These are phyloP conservation scores for Lasioglossum pauxillum DNA, from an alignment of 2,888 invertebrate species.

Conservation along the genomic window DNA sequence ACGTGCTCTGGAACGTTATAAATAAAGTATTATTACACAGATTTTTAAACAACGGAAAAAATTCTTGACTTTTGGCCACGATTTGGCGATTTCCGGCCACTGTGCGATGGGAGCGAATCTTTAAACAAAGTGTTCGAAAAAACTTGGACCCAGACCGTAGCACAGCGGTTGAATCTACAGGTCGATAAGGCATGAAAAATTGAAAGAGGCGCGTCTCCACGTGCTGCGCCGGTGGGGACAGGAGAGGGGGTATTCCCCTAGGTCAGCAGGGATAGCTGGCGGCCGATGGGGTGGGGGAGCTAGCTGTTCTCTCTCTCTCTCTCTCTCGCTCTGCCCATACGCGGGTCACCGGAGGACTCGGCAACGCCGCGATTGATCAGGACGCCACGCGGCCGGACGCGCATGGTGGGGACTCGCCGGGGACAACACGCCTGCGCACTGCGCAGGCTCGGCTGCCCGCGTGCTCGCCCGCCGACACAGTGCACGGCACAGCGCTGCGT, in stretches of 20 bases:
- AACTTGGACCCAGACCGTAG: background rate
- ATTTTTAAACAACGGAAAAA: too few relatives aligned
- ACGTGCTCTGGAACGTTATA: too few relatives aligned
- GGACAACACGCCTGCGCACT: slow-evolving; percentile 80
- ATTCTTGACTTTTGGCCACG: too few relatives aligned
- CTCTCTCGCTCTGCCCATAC: slow-evolving; percentile 37
- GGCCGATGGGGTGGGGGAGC: slow-evolving; percentile 40
- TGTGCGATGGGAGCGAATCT: background rate
- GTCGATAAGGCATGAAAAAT: slow-evolving; percentile 82
- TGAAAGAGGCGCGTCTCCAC: slow-evolving; percentile 78
- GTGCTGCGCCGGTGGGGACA: slow-evolving; percentile 69
- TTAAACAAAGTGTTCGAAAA: background rate
- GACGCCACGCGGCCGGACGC: slow-evolving; percentile 82
- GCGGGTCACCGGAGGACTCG: slow-evolving; percentile 73
- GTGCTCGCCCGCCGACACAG: slow-evolving; percentile 68
- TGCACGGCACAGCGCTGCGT: slow-evolving; percentile 36
- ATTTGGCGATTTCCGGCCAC: too few relatives aligned
- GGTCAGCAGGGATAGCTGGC: slow-evolving; percentile 59
- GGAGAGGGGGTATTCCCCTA: slow-evolving; percentile 53
- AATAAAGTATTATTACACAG: too few relatives aligned
- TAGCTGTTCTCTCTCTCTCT: slow-evolving; percentile 18
- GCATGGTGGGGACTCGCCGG: slow-evolving; percentile 75
- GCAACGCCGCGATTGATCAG: slow-evolving; percentile 83
- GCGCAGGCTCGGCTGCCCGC: slow-evolving; percentile 71
- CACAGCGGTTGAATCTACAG: slow-evolving; percentile 78